These are phyloP conservation scores for Pseudoatta argentina DNA, from an alignment of 1,140 invertebrate genomes.

Conservation along the genomic window DNA sequence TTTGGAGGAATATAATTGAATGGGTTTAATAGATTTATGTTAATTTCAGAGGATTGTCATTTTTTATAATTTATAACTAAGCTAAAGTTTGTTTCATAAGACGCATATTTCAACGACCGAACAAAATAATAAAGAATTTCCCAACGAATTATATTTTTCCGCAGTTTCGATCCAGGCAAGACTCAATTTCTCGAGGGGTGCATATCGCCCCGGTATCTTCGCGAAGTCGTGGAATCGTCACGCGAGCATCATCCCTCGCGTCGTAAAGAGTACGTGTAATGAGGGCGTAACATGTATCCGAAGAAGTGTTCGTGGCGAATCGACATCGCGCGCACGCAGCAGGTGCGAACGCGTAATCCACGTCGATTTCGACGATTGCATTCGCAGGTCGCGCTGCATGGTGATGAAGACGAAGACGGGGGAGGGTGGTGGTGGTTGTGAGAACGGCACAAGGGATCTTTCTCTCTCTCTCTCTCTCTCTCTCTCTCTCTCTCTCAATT, in stretches of 20 bases:
- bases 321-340: slow-evolving; percentile 62
- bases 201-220: slow-evolving; percentile 15
- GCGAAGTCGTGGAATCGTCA: slow-evolving; percentile 32
- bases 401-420: slow-evolving; percentile 13
- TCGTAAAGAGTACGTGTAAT: background rate
- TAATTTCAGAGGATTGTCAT: no score
- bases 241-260: slow-evolving; percentile 44
- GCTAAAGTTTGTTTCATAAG: background rate
- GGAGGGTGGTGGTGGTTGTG: slow-evolving; percentile 27
- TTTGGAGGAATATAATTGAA: no score
- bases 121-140: background rate
- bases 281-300: background rate
- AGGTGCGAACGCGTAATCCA: slow-evolving; percentile 76
- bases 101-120: background rate
- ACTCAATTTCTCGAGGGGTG: slow-evolving; percentile 10
- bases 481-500: slow-evolving; percentile 77
- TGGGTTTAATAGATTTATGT: no score
- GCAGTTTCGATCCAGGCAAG: background rate
- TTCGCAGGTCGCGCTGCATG: slow-evolving; percentile 37
- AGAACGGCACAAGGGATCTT: slow-evolving; percentile 63
- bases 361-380: slow-evolving; percentile 69
- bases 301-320: slow-evolving; percentile 62
- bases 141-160: background rate
- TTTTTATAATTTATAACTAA: background rate
- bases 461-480: slow-evolving; percentile 63